Conservation (phyloP, 2,888 invertebrate genomes). For the Tigriopus californicus region DNA sequence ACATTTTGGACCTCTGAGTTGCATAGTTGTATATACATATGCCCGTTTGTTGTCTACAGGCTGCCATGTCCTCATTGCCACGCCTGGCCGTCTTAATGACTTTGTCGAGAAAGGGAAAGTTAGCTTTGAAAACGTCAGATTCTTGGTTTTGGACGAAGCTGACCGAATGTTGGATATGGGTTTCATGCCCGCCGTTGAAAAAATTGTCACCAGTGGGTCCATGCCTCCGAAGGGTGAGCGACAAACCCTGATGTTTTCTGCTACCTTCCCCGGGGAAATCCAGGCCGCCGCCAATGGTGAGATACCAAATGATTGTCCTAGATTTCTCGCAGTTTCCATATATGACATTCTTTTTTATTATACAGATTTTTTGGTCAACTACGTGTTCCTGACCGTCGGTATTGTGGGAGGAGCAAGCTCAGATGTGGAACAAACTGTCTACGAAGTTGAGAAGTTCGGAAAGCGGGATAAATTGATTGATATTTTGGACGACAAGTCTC, state of each 20-base stretch:
- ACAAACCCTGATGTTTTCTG: slow-evolving; percentile 52
- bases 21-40: too few relatives aligned
- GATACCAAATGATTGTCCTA: too few relatives aligned
- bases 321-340: too few relatives aligned
- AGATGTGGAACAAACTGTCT: slow-evolving; percentile 65
- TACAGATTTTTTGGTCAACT: slow-evolving; percentile 29
- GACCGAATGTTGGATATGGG: slow-evolving; percentile 63
- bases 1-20: too few relatives aligned
- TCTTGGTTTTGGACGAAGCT: slow-evolving; percentile 57
- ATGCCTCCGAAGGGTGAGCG: slow-evolving; percentile 37
- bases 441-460: slow-evolving; percentile 36
- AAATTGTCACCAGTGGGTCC: slow-evolving; percentile 42
- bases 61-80: slow-evolving; percentile 42
- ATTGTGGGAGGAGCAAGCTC: slow-evolving; percentile 78
- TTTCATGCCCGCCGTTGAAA: slow-evolving; percentile 31
- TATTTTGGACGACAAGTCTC: background rate
- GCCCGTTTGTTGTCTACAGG: too few relatives aligned
- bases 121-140: slow-evolving; percentile 37
- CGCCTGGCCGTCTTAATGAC: slow-evolving; percentile 49
- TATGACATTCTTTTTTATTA: background rate
- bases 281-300: background rate
- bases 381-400: slow-evolving; percentile 76
- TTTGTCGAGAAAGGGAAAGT: slow-evolving; percentile 40
- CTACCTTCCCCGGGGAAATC: slow-evolving; percentile 44
- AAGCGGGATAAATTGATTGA: slow-evolving; percentile 47